These are phyloP conservation scores for Botia kubotai DNA, from an alignment of 2,797 vertebrate species.

Conservation along the genomic window DNA sequence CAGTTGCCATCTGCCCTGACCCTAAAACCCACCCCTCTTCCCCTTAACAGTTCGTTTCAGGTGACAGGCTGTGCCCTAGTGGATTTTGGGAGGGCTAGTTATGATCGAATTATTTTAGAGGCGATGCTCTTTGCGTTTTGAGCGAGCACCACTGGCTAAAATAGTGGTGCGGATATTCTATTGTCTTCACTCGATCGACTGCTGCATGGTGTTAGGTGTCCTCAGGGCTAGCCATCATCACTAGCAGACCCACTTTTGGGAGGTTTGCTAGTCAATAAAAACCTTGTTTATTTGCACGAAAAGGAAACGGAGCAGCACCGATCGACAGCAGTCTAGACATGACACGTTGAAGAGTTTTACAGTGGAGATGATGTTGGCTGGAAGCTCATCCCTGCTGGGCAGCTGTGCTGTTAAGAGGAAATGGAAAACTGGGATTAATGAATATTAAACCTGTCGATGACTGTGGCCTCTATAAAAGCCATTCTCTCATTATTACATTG, in stretches of 20 bases:
- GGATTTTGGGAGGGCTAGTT: conserved; percentile 17
- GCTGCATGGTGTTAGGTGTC: conserved; percentile 26
- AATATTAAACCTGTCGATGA: conserved; percentile 1
- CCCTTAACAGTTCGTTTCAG: conserved; percentile 4
- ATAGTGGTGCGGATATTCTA: conserved; percentile 52
- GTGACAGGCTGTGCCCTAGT: conserved; percentile 16
- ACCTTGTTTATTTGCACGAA: conserved; percentile 52
- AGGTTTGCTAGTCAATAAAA: conserved; percentile 35
- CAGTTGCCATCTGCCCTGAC: not conserved
- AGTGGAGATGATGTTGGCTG: not conserved
- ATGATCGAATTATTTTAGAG: conserved; percentile 62
- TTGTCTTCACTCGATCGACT: conserved; percentile 56
- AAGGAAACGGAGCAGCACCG: conserved; percentile 41
- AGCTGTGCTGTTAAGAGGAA: not conserved
- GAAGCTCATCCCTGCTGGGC: not conserved
- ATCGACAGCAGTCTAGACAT: conserved; percentile 52
- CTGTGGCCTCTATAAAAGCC: conserved; percentile 6
- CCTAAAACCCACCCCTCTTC: not conserved
- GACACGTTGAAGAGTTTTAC: conserved; percentile 15
- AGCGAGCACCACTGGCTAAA: conserved; percentile 41
- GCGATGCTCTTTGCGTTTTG: conserved; percentile 4
- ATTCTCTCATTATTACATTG: conserved; percentile 9
- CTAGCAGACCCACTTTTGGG: conserved; percentile 45
- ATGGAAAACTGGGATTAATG: conserved; percentile 6
- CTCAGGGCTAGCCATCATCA: conserved; percentile 26